Conservation (phyloP, 2,113 vertebrate genomes). For the Meriones unguiculatus region DNA sequence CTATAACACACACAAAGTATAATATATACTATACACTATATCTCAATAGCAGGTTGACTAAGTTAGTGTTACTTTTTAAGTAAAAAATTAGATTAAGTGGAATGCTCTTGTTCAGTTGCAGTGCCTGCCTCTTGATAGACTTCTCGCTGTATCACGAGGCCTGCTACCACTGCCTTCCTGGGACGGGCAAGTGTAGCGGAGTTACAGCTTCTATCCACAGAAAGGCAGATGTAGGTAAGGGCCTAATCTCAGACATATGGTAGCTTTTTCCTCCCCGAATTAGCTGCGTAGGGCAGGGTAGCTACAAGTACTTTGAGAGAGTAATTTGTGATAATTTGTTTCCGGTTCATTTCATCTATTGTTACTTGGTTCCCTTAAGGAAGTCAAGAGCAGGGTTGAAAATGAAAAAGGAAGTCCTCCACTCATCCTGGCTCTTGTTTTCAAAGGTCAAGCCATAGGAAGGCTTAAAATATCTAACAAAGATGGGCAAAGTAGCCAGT, state of each 20-base stretch:
- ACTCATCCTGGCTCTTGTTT: not conserved
- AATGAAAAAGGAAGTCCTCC: not conserved
- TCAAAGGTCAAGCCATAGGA: not conserved
- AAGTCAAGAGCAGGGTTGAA: not conserved
- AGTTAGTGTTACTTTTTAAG: not conserved
- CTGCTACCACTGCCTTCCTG: not conserved
- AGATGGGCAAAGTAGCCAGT: not conserved
- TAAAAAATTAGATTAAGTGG: not conserved
- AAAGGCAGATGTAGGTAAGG: conserved; percentile 1
- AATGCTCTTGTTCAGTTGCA: not conserved
- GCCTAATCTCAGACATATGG: not conserved
- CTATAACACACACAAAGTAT: too few species aligned
- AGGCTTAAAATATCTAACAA: not conserved
- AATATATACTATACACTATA: not conserved
- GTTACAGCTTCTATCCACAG: not conserved
- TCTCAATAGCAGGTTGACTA: not conserved
- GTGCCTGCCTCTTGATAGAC: not conserved
- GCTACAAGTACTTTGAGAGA: not conserved
- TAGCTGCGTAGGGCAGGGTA: not conserved
- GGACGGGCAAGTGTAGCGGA: too few species aligned
- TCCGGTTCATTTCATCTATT: not conserved
- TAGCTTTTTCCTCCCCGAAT: not conserved
- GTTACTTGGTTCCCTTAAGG: not conserved
- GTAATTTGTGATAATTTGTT: conserved; percentile 47
- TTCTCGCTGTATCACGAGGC: not conserved